Base-by-base conservation (phyloP, 2,888 invertebrate genomes). In the Drosophila fungiperda region DNA sequence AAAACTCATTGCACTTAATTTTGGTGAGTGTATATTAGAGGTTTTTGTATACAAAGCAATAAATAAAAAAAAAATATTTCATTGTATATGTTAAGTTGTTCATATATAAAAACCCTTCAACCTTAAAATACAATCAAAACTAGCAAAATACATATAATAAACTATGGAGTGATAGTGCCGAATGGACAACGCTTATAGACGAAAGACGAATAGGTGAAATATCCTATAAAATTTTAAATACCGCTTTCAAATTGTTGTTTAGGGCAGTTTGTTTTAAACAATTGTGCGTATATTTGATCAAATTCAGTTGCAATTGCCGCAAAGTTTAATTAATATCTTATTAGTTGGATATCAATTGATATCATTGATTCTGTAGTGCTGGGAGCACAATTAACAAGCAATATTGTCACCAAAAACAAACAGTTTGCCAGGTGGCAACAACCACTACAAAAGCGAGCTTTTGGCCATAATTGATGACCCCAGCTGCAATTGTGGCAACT, bases 1-100 rank as follows among this genome's bases (percentile, higher is more conserved):
- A 72, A 69, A 88, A 85, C 76, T 80, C 69, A 74, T 88, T 80
- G 76, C 86, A 76, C 61, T 68, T 68, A 64, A 48, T 55, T 57
- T 64, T 57, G 49, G 29, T 61, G 42, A 42, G 57, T 72, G 42
- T 55, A 48, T 66, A 62, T 73, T 67, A 60, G 49, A 69, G 59
- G 42, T 59, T 54, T 62, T 70, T 20, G 66, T 58, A 62, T 75
- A 66, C 63, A 87, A 84, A 89, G 88, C 88, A 76, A 62, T 54
- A 49, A 29, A 61, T 52, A 64, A 58, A 52, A 35, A 60, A 54
- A 67, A 26, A 26, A 26, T n/a, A 3, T 26, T 3, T 29, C 17
- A 15, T 20, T 38, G 1, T 55, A 50, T 54, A 42, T 57, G 60
- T 48, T 38, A 68, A 67, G 50, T 29, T 60, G 9, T 59, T 48